Evolutionary conservation across 2,797 vertebrate species (phyloP).

Genomic region (Mormyrus proboscirostris): DNA sequence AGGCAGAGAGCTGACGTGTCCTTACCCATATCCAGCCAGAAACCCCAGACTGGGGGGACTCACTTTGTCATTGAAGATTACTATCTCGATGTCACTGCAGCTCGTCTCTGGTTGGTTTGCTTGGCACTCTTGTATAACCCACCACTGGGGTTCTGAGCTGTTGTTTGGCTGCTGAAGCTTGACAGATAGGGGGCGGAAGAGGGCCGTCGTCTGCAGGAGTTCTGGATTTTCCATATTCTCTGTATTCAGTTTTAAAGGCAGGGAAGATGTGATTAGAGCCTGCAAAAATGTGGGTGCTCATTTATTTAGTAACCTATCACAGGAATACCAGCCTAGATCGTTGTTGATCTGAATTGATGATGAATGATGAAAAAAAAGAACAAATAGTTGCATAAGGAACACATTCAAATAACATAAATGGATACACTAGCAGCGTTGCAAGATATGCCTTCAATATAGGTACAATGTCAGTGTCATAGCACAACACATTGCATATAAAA

Average conservation of each 20-base stretch:
- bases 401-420: not conserved
- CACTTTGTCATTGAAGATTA: constrained; percentile 71
- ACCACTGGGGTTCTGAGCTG: constrained; percentile 55
- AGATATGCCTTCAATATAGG: not conserved
- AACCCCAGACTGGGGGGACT: constrained; percentile 73
- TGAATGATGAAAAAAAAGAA: not conserved
- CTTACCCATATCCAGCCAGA: constrained; percentile 69
- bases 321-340: not conserved
- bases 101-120: constrained; percentile 39
- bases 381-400: not conserved
- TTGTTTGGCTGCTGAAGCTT: constrained; percentile 51
- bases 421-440: not conserved
- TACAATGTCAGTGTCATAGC: not conserved
- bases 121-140: constrained; percentile 64
- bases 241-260: constrained; percentile 28
- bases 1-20: not conserved
- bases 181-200: constrained; percentile 65
- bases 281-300: not conserved
- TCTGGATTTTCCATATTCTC: constrained; percentile 44
- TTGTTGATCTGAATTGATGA: not conserved
- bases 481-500: not conserved
- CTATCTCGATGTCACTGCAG: constrained; percentile 62
- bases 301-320: not conserved
- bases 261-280: not conserved
- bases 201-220: constrained; percentile 48